Evolutionary conservation across 1,140 invertebrate genomes (phyloP).

Genomic region (Papilio machaon): DNA sequence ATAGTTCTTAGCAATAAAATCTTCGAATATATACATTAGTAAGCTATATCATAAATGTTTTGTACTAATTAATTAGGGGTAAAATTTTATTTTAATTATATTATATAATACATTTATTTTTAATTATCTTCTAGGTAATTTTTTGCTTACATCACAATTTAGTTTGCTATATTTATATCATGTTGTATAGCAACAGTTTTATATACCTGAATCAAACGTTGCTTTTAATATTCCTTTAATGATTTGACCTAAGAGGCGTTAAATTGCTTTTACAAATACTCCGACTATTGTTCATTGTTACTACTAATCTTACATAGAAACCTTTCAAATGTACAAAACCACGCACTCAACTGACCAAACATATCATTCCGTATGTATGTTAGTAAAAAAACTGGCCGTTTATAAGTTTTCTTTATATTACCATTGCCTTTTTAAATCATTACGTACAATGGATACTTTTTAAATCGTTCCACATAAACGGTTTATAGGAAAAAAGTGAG

Average conservation of each 20-base stretch:
- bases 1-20: no score
- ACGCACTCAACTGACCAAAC: neutral
- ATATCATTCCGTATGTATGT: neutral
- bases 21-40: no score
- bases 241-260: conserved; percentile 5
- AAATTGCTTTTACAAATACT: conserved; percentile 13
- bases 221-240: conserved; percentile 18
- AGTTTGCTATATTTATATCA: neutral
- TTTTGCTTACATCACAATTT: neutral
- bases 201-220: neutral
- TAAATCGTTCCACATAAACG: neutral
- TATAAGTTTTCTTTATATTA: neutral
- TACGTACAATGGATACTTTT: neutral
- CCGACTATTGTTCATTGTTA: conserved; percentile 13
- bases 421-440: neutral
- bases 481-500: neutral
- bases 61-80: no score
- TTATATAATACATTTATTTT: no score
- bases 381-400: neutral
- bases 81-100: no score
- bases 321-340: conserved; percentile 3
- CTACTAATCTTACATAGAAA: neutral
- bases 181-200: neutral
- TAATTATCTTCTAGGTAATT: neutral
- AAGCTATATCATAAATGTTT: no score